Percentiles rank a stretch among this genome's conserved stretches.
Conservation (phyloP, 1,140 invertebrate species). For the Kradibia gibbosae region DNA sequence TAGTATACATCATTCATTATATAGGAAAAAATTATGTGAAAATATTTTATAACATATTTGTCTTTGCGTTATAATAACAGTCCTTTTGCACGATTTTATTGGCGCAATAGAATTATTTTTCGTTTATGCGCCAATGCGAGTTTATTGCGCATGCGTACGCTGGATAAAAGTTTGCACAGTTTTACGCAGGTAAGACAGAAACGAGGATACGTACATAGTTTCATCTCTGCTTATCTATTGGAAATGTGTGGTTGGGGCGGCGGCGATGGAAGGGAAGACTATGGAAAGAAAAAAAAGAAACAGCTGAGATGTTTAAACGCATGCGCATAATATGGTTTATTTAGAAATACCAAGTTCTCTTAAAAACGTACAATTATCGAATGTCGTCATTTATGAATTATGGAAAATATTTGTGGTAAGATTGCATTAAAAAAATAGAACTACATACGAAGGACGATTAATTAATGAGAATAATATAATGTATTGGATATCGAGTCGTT, state of each 20-base stretch:
- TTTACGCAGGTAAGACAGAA: constrained; percentile 33
- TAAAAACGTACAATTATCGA: background rate
- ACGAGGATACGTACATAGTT: constrained; percentile 12
- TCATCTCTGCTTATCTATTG: constrained; percentile 19
- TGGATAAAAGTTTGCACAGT: background rate
- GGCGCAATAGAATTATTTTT: constrained; percentile 33
- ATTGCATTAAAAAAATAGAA: too few relatives aligned
- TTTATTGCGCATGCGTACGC: constrained; percentile 8
- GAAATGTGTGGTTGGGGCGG: too few relatives aligned
- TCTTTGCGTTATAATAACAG: background rate
- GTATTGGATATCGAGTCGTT: too few relatives aligned
- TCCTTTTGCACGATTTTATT: constrained; percentile 26
- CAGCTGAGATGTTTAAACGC: background rate
- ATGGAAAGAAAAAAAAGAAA: constrained; percentile 15
- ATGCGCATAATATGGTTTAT: constrained; percentile 8
- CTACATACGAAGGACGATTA: too few relatives aligned
- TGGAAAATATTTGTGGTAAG: background rate
- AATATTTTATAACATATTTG: too few relatives aligned
- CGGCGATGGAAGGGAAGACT: too few relatives aligned
- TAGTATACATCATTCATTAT: too few relatives aligned
- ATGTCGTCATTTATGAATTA: background rate
- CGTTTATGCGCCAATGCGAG: background rate
- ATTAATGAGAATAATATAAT: too few relatives aligned
- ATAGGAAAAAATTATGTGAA: too few relatives aligned
- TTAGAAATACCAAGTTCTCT: background rate